phyloP scores from a whole-genome alignment of 2,797 vertebrate genomes.

The Coregonus ussuriensis region DNA sequence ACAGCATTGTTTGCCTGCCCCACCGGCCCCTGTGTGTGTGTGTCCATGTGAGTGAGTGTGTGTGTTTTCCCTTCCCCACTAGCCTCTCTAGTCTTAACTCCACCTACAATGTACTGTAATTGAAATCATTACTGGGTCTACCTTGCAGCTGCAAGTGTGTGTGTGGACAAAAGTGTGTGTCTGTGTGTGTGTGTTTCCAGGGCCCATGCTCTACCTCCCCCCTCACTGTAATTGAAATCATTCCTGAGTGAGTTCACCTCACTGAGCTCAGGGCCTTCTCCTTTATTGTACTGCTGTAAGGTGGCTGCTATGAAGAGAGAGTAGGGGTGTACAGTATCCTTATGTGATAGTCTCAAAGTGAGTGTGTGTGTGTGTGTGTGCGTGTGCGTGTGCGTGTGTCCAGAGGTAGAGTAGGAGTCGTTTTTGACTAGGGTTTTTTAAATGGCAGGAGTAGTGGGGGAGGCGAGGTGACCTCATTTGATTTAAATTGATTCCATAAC shows the following conservation, averaged over 20 bases:
- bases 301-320: too few species aligned
- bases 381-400: too few species aligned
- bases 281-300: too few species aligned
- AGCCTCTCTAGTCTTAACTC: too few species aligned
- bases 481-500: constrained; percentile 46
- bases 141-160: not conserved
- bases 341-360: too few species aligned
- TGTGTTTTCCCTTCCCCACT: too few species aligned
- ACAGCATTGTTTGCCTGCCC: constrained; percentile 18
- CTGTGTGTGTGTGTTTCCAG: not conserved
- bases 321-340: too few species aligned
- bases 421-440: too few species aligned
- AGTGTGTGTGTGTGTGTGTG: too few species aligned
- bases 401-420: too few species aligned
- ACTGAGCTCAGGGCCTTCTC: too few species aligned
- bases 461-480: constrained; percentile 27
- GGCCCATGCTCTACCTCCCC: constrained; percentile 23
- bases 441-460: constrained; percentile 23
- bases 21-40: not conserved
- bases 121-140: constrained; percentile 36
- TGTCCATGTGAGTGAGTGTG: too few species aligned
- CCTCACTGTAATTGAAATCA: constrained; percentile 53
- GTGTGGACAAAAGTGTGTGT: not conserved
- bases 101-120: constrained; percentile 11
- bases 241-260: constrained; percentile 24